phyloP scores from a whole-genome alignment of 2,888 invertebrate species.

The Macroteleia sp. region DNA sequence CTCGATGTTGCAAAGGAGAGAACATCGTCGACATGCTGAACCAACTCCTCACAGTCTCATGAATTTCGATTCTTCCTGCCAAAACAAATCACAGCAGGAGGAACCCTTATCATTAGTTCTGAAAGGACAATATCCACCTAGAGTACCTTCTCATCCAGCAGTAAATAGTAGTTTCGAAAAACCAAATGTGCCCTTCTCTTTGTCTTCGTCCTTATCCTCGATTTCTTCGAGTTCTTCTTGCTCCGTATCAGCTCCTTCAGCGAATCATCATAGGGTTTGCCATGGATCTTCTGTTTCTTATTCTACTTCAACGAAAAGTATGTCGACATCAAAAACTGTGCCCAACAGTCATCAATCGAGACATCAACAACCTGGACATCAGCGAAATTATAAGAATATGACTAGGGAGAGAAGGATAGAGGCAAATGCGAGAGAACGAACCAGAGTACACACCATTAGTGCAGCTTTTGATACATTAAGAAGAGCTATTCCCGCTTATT shows the following conservation, averaged over 20 bases:
- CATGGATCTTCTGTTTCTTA: background rate
- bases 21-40: constrained; percentile 68
- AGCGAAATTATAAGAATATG: constrained; percentile 97
- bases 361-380: constrained; percentile 82
- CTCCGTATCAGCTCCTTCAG: constrained; percentile 69
- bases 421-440: constrained; percentile 96
- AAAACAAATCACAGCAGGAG: constrained; percentile 74
- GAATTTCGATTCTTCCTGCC: constrained; percentile 35
- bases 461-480: constrained; percentile 96
- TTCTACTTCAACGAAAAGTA: background rate
- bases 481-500: constrained; percentile 93
- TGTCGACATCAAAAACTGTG: constrained; percentile 55
- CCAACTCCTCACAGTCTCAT: constrained; percentile 71
- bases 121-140: constrained; percentile 81
- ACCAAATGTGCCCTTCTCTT: constrained; percentile 50
- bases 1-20: constrained; percentile 65
- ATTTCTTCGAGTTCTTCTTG: constrained; percentile 64
- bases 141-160: constrained; percentile 86
- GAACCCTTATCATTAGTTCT: constrained; percentile 88
- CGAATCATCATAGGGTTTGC: constrained; percentile 57
- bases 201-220: constrained; percentile 63
- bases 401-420: constrained; percentile 96
- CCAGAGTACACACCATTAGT: constrained; percentile 97
- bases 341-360: constrained; percentile 33
- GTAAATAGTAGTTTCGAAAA: constrained; percentile 79